phyloP scores from a whole-genome alignment of 2,888 invertebrate species.

The Leptinotarsa juncta region DNA sequence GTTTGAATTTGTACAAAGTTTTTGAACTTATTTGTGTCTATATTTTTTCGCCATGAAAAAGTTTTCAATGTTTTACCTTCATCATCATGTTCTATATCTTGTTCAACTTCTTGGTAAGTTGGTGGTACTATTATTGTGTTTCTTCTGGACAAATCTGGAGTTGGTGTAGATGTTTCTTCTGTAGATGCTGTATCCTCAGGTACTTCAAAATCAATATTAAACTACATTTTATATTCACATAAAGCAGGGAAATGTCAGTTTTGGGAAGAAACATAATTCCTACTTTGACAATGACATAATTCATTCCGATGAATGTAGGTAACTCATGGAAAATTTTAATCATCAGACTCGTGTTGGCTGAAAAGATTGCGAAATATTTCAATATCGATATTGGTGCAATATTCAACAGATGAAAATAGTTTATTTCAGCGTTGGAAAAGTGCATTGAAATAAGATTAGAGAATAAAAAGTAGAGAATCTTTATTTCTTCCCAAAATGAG shows the following conservation, averaged over 20 bases:
- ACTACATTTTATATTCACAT: no score
- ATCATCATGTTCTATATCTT: conserved; percentile 57
- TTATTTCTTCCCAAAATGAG: background rate
- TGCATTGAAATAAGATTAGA: no score
- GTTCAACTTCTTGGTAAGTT: conserved; percentile 60
- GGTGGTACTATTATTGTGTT: conserved; percentile 67
- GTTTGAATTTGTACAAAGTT: no score
- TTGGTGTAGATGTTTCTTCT: conserved; percentile 44
- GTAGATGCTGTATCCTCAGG: conserved; percentile 36
- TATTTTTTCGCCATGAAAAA: background rate
- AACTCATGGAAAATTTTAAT: no score
- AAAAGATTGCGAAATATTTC: no score
- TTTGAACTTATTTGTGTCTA: no score
- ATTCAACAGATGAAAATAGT: no score
- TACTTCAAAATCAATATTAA: conserved; percentile 42
- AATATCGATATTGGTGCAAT: no score
- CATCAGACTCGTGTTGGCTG: no score
- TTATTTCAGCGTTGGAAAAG: no score
- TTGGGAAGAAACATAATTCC: background rate
- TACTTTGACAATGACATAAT: background rate
- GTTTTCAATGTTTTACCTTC: conserved; percentile 54
- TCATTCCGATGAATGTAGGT: background rate
- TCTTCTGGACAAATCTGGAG: conserved; percentile 64
- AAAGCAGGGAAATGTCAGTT: no score
- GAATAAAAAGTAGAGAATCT: no score